Evolutionary conservation across 2,888 invertebrate genomes (phyloP).

Genomic region (Ommatoiulus sabulosus): DNA sequence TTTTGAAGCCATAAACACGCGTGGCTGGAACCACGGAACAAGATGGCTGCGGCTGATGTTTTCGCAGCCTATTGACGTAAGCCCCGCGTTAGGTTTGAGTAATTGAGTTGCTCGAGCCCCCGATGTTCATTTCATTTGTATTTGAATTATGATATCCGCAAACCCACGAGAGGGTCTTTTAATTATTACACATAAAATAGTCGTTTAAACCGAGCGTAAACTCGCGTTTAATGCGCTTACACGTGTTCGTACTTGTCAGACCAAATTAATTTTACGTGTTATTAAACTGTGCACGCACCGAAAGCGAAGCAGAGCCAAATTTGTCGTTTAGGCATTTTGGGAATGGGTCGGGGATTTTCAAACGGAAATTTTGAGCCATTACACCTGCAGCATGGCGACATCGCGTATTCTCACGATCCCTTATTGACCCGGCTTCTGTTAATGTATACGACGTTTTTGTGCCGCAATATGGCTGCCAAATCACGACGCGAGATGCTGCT

Average conservation of each 20-base stretch:
- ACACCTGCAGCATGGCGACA: background rate
- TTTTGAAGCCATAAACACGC: background rate
- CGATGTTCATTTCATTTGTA: slow-evolving; percentile 9
- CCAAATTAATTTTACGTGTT: slow-evolving; percentile 47
- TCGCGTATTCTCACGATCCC: background rate
- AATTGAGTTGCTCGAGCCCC: slow-evolving; percentile 14
- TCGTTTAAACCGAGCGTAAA: slow-evolving; percentile 41
- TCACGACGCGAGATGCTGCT: no score
- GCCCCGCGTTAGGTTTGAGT: slow-evolving; percentile 7
- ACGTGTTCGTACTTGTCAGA: slow-evolving; percentile 48
- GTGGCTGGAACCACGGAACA: background rate
- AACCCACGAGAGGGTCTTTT: slow-evolving; percentile 47
- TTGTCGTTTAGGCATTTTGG: background rate
- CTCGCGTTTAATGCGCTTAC: slow-evolving; percentile 15
- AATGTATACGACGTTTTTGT: no score
- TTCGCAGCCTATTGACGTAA: slow-evolving; percentile 35
- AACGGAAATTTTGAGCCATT: background rate
- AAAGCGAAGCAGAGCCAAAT: background rate
- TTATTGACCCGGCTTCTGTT: background rate
- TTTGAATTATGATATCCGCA: slow-evolving; percentile 42
- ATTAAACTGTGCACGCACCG: slow-evolving; percentile 20
- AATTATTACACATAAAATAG: slow-evolving; percentile 47
- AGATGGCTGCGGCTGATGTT: background rate
- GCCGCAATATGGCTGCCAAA: no score
- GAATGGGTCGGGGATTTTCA: background rate